A percentile compares a stretch with the other conserved stretches of the same genome.
phyloP scores from a whole-genome alignment of 2,113 vertebrate species.

The Cheilinus undulatus region DNA sequence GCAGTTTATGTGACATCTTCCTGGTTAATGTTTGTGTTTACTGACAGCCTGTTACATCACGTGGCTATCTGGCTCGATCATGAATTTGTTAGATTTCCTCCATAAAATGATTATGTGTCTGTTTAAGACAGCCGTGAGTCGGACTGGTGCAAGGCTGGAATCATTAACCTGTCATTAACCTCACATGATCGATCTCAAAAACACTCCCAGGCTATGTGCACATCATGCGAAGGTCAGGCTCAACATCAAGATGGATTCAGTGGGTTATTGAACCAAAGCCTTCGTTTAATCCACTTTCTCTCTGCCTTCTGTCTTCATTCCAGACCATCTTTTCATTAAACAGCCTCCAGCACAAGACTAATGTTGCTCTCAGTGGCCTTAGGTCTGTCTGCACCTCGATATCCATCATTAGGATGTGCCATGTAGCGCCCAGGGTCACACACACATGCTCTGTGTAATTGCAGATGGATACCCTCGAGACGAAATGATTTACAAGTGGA shows the following conservation, averaged over 20 bases:
- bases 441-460: conserved; percentile 76
- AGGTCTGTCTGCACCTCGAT: conserved; percentile 43
- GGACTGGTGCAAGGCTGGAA: neutral
- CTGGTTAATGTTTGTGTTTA: conserved; percentile 63
- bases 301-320: conserved; percentile 58
- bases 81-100: conserved; percentile 57
- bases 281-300: conserved; percentile 68
- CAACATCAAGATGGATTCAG: conserved; percentile 64
- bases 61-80: conserved; percentile 48
- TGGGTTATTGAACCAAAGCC: conserved; percentile 63
- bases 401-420: conserved; percentile 69
- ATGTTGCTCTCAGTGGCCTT: conserved; percentile 54
- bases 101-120: conserved; percentile 40
- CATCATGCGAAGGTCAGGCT: conserved; percentile 62
- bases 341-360: conserved; percentile 58
- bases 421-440: conserved; percentile 47
- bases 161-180: conserved; percentile 57
- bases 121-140: conserved; percentile 18
- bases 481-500: conserved; percentile 98
- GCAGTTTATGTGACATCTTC: conserved; percentile 28
- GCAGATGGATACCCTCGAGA: conserved; percentile 96
- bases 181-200: conserved; percentile 45
- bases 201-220: conserved; percentile 23
- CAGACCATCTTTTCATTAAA: conserved; percentile 75
- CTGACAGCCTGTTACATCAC: conserved; percentile 62